Conservation (phyloP, 1,140 invertebrate species). For the Drosophila trapezifrons region DNA sequence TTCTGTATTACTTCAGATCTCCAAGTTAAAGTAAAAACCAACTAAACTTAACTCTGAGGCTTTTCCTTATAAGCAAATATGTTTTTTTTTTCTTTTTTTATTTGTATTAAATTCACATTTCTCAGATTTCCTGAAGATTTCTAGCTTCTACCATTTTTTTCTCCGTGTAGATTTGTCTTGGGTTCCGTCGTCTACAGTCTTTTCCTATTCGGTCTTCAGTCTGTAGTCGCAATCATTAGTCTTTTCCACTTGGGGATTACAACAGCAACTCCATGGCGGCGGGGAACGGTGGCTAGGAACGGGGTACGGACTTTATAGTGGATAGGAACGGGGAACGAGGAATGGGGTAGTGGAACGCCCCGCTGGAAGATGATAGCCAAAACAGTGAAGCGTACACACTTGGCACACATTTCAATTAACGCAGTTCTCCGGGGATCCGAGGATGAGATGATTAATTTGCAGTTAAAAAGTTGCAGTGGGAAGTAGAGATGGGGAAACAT, state of each 20-base stretch:
- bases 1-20: too few relatives aligned
- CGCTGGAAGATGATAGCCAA: slow-evolving; percentile 8
- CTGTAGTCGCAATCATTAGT: slow-evolving; percentile 60
- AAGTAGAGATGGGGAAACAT: too few relatives aligned
- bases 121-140: too few relatives aligned
- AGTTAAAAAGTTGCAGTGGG: neutral
- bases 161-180: neutral
- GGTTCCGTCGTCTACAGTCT: slow-evolving; percentile 22
- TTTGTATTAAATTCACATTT: neutral
- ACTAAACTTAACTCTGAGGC: too few relatives aligned
- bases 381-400: slow-evolving; percentile 35
- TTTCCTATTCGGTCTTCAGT: slow-evolving; percentile 6
- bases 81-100: too few relatives aligned
- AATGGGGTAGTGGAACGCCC: slow-evolving; percentile 23
- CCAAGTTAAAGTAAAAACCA: neutral
- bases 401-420: slow-evolving; percentile 72
- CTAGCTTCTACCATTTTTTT: neutral
- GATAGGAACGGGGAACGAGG: neutral
- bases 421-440: slow-evolving; percentile 9
- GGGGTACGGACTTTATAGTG: slow-evolving; percentile 12
- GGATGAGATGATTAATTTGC: slow-evolving; percentile 16
- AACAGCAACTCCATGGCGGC: neutral
- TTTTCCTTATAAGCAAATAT: too few relatives aligned
- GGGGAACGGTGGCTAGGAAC: neutral
- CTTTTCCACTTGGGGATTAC: slow-evolving; percentile 36